A percentile compares a stretch with the other conserved stretches of the same genome.
phyloP scores from a whole-genome alignment of 2,797 vertebrate species.

The Orientallactaga sibirica region DNA sequence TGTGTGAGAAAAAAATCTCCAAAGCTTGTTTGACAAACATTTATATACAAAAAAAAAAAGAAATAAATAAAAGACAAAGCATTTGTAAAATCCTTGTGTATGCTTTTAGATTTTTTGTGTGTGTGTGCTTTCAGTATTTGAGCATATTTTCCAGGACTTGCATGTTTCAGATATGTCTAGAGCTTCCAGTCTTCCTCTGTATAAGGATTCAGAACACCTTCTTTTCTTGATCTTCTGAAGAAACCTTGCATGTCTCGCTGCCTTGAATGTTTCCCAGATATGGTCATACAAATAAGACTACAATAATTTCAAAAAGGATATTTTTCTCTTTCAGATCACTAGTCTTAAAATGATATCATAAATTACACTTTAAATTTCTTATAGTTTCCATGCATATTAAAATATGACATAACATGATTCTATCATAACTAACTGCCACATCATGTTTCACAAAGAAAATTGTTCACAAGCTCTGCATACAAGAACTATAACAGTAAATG shows the following conservation, averaged over 20 bases:
- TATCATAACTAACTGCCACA: background rate
- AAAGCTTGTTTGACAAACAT: background rate
- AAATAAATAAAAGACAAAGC: background rate
- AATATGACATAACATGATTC: background rate
- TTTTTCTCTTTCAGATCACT: background rate
- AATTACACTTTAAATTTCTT: background rate
- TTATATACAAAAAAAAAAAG: background rate
- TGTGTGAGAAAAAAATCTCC: background rate
- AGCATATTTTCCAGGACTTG: background rate
- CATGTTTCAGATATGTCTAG: background rate
- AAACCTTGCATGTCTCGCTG: constrained; percentile 27
- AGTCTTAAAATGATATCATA: background rate
- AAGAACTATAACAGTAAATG: background rate
- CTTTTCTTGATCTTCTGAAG: background rate
- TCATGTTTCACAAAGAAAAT: background rate
- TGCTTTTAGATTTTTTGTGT: background rate
- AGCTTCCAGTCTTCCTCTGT: background rate
- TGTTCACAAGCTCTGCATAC: background rate
- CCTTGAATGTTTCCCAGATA: constrained; percentile 38
- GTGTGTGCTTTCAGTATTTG: background rate
- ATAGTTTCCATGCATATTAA: background rate
- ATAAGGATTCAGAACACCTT: background rate
- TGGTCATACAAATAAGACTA: background rate
- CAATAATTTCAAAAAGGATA: background rate
- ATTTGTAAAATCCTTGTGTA: background rate